Conservation (phyloP, 2,888 invertebrate genomes). For the Ophioninae sp. region DNA sequence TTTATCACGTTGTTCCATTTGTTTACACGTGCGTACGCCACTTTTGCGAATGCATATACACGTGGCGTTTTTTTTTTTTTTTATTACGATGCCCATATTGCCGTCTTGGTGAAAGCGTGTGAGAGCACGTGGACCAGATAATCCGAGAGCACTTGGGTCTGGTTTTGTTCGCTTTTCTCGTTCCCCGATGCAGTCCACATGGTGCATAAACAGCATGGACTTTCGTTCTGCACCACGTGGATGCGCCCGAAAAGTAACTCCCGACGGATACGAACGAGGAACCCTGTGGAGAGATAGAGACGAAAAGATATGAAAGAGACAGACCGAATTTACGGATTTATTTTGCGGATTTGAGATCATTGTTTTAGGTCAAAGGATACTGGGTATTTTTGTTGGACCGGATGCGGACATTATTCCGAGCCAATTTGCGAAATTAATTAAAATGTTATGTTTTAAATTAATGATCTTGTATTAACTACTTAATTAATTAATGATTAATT, state of each 20-base stretch:
- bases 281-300: not conserved
- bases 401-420: not conserved
- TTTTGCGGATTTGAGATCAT: slow-evolving; percentile 38
- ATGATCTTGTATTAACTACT: too few relatives aligned
- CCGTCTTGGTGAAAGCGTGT: slow-evolving; percentile 77
- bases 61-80: slow-evolving; percentile 3
- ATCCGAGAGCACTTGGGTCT: slow-evolving; percentile 42
- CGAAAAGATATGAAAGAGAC: not conserved
- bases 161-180: slow-evolving; percentile 32
- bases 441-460: too few relatives aligned
- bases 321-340: slow-evolving; percentile 6
- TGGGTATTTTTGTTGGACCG: slow-evolving; percentile 3
- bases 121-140: slow-evolving; percentile 71
- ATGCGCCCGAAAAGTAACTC: slow-evolving; percentile 18
- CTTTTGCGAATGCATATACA: not conserved
- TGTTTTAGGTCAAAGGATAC: slow-evolving; percentile 46
- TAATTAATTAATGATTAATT: too few relatives aligned
- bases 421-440: not conserved
- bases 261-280: slow-evolving; percentile 35
- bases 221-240: slow-evolving; percentile 43
- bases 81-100: slow-evolving; percentile 52
- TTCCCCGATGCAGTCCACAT: slow-evolving; percentile 18
- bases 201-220: slow-evolving; percentile 31
- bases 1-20: not conserved
- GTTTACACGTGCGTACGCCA: not conserved